Evolutionary conservation across 1,140 invertebrate genomes (phyloP).

Genomic region (Mactra quadrangularis): DNA sequence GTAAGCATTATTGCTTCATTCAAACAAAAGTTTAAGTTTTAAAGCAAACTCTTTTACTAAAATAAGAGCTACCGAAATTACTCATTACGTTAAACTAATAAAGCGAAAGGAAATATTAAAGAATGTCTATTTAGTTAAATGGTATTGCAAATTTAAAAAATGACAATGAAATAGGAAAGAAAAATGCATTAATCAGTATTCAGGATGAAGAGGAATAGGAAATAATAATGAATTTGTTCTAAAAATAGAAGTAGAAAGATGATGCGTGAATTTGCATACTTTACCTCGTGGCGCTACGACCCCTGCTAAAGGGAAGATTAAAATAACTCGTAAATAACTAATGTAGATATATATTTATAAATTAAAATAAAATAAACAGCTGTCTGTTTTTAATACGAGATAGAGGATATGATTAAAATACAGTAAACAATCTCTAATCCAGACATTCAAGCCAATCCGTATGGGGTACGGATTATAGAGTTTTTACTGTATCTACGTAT

Average conservation of each 20-base stretch:
- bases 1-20: too few species aligned
- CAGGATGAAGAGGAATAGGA: not conserved
- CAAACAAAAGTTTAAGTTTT: too few species aligned
- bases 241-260: not conserved
- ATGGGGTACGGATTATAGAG: not conserved
- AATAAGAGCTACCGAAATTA: too few species aligned
- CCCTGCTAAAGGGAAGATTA: conserved; percentile 12
- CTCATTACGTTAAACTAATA: too few species aligned
- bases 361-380: too few species aligned
- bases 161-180: not conserved
- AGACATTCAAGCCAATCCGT: not conserved
- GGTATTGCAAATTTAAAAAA: too few species aligned
- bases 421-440: not conserved
- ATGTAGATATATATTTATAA: not conserved
- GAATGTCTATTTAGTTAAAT: too few species aligned
- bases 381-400: not conserved
- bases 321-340: not conserved
- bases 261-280: not conserved
- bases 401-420: not conserved
- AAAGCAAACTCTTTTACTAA: too few species aligned
- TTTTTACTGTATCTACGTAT: not conserved
- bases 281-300: conserved; percentile 41
- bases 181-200: not conserved
- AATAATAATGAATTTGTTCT: not conserved
- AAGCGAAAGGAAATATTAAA: too few species aligned